phyloP scores from a whole-genome alignment of 2,113 vertebrate genomes.

The Centropristis striata region DNA sequence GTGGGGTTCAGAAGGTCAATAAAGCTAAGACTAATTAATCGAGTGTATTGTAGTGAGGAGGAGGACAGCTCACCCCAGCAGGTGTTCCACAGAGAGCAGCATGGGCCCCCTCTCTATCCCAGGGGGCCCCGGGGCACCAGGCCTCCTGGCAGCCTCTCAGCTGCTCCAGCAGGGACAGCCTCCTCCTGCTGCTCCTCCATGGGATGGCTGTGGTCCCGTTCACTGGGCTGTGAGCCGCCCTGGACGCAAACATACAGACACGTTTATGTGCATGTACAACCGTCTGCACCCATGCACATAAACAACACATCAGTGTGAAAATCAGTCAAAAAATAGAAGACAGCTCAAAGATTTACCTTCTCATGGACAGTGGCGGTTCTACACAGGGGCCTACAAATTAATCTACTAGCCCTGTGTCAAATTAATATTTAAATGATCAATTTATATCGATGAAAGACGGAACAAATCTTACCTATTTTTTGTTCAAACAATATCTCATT shows the following conservation, averaged over 20 bases:
- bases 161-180: constrained; percentile 73
- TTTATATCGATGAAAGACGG: too few species aligned
- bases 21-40: not conserved
- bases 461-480: too few species aligned
- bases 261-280: not conserved
- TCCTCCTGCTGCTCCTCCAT: constrained; percentile 69
- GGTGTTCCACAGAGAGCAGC: constrained; percentile 80
- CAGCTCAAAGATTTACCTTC: not conserved
- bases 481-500: too few species aligned
- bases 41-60: not conserved
- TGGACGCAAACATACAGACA: constrained; percentile 42
- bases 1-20: too few species aligned
- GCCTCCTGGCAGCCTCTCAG: constrained; percentile 82
- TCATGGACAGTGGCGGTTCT: too few species aligned
- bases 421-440: too few species aligned
- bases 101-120: constrained; percentile 72
- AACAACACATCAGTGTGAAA: not conserved
- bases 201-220: constrained; percentile 76
- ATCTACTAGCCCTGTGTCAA: too few species aligned
- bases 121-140: constrained; percentile 83
- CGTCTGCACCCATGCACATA: not conserved
- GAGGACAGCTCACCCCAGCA: constrained; percentile 83
- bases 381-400: too few species aligned
- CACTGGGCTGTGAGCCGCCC: constrained; percentile 61
- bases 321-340: too few species aligned